Evolutionary conservation across 2,113 vertebrate species (phyloP), one percentile per base, ranked within the genome.

Genomic region (Aspidoscelis tigris): DNA sequence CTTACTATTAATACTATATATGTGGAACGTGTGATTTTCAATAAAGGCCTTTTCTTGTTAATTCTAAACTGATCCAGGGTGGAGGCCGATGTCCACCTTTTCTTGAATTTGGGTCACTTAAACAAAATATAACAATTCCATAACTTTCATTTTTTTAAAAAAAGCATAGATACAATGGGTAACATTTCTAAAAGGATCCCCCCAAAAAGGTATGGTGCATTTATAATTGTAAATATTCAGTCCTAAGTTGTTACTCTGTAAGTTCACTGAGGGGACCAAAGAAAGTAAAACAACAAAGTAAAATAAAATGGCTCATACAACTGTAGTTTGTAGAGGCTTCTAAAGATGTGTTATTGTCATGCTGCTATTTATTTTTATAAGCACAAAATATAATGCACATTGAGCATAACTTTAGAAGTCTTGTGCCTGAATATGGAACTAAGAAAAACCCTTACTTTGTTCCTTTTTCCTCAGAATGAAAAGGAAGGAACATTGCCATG

Each of bases 141-240:
- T 61, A 18, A 68, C 44, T 78, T 92, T 82, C 66, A 50, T 4
- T 50, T 84, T 90, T 92, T 91, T n/a, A n/a, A 91, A 68, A 84
- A 87, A 50, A 50, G 8, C 47, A 50, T 80, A 84, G 79, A 81
- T 65, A 83, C 78, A 82, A 89, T 75, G 3, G 58, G 22, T 47
- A 76, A 43, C 22, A 72, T 79, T 88, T 82, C 9, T 83, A 80
- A 76, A 86, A 84, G 47, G 81, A 86, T 81, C 77, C n/a, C 33
- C 76, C 90, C 79, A 39, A 76, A 92, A 77, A 10, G 47, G 7
- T 70, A 44, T 83, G 71, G 8, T 81, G 89, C 33, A 43, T 55
- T 88, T 81, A 43, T 89, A 88, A 89, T n/a, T 87, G 18, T 22
- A 89, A 79, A 85, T 86, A 90, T 43, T 71, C 24, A 72, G 26